A percentile compares a stretch with the other conserved stretches of the same genome.
phyloP scores from a whole-genome alignment of 2,888 invertebrate genomes.

The Vannuccia rotundouncinata region DNA sequence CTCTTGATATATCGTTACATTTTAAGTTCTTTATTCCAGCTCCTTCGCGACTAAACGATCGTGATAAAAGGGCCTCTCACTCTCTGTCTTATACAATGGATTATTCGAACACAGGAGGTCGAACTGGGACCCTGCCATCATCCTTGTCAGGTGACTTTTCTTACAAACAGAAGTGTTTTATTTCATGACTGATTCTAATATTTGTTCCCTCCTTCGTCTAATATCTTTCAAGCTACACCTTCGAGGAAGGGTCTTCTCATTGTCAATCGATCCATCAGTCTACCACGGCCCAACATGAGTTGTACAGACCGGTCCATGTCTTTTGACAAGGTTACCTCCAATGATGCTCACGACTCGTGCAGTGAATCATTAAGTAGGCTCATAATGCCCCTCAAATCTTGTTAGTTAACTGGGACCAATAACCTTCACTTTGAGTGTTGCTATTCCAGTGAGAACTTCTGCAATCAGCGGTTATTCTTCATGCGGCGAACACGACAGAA shows the following conservation, averaged over 20 bases:
- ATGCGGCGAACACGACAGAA: not conserved
- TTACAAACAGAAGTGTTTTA: too few relatives aligned
- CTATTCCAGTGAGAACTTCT: not conserved
- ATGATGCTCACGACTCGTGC: too few relatives aligned
- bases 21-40: too few relatives aligned
- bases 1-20: too few relatives aligned
- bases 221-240: too few relatives aligned
- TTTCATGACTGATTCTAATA: too few relatives aligned
- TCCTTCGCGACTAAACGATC: not conserved
- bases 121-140: not conserved
- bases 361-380: too few relatives aligned
- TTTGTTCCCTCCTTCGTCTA: too few relatives aligned
- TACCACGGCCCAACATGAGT: slow-evolving; percentile 1
- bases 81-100: not conserved
- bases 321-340: not conserved
- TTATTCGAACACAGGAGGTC: not conserved
- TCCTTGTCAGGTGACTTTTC: not conserved
- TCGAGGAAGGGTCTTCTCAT: not conserved
- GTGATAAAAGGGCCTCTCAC: not conserved
- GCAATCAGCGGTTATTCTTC: not conserved
- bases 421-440: too few relatives aligned
- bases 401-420: too few relatives aligned
- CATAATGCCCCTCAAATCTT: too few relatives aligned
- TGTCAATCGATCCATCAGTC: not conserved
- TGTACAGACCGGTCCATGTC: not conserved